These are phyloP conservation scores for Teinopalpus imperialis DNA, from an alignment of 2,888 invertebrate genomes.

Conservation along the genomic window DNA sequence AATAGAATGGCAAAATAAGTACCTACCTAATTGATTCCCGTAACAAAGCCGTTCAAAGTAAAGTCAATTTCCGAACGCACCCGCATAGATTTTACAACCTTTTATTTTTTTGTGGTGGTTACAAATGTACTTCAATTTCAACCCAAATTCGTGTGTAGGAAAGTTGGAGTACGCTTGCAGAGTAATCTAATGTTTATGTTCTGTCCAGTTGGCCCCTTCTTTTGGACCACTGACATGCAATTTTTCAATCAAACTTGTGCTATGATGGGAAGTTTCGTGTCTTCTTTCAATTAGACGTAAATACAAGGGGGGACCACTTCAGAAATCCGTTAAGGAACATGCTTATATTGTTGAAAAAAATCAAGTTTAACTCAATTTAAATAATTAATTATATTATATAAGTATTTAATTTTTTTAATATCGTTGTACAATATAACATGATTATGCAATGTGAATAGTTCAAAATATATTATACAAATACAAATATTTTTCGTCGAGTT, in stretches of 20 bases:
- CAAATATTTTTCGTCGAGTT: no score
- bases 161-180: slow-evolving; percentile 33
- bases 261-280: slow-evolving; percentile 35
- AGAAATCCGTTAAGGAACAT: slow-evolving; percentile 22
- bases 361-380: no score
- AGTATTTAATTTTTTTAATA: no score
- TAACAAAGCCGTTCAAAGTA: slow-evolving; percentile 35
- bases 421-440: no score
- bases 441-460: no score
- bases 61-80: slow-evolving; percentile 56
- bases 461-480: no score
- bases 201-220: slow-evolving; percentile 47
- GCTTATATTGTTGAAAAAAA: not conserved
- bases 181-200: slow-evolving; percentile 27
- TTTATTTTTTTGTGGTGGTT: slow-evolving; percentile 31
- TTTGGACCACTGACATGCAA: slow-evolving; percentile 63
- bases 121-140: slow-evolving; percentile 35
- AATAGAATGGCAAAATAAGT: slow-evolving; percentile 21
- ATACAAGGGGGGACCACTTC: slow-evolving; percentile 7
- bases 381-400: no score
- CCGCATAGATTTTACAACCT: slow-evolving; percentile 48
- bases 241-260: slow-evolving; percentile 67
- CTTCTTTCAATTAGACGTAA: slow-evolving; percentile 35
- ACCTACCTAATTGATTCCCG: slow-evolving; percentile 32
- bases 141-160: slow-evolving; percentile 35